Base-by-base conservation (phyloP, 2,113 vertebrate species). In the Cephalopholis sonnerati region DNA sequence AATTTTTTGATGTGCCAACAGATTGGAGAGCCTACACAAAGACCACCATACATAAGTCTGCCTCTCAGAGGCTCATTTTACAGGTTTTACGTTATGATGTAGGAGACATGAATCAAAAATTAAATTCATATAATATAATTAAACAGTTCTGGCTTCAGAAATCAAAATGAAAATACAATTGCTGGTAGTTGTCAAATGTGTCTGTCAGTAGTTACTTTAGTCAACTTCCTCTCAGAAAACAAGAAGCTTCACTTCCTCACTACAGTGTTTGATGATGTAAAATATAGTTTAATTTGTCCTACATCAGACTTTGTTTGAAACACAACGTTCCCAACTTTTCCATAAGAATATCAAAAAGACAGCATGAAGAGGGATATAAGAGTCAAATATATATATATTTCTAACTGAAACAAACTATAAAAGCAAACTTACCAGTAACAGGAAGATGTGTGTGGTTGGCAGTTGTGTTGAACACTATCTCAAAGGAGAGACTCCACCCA, bases 391-490 rank as follows among this genome's bases (percentile, higher is more conserved):
- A 15, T 10, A 3, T 58, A 4, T 36, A 36, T 67, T 11, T 0
- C 25, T 36, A 3, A 24, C 4, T 6, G 62, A 50, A 51, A 24
- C 6, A 63, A 46, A 48, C 1, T 5, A 50, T 17, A 61, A 64
- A 65, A 50, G 48, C 13, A 16, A 39, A 80, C 81, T 83, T 44
- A 87, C 85, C 48, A 67, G 71, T 39, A 41, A 57, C 36, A 63
- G 71, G 72, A 77, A 75, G 77, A 32, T 0, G 7, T 48, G 32
- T 46, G 58, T 55, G 71, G 65, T 41, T 79, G 25, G 66, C 62
- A 69, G 66, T 17, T 66, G 22, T 2, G 13, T 3, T 18, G 16
- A 53, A 55, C 41, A 1, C 32, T 73, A 3, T 24, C 8, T 48
- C 3, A 66, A 24, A 41, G 18, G 0, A 41, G 12, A 27, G 18